Conservation (phyloP, 2,113 vertebrate genomes). For the Thunnus maccoyii region DNA sequence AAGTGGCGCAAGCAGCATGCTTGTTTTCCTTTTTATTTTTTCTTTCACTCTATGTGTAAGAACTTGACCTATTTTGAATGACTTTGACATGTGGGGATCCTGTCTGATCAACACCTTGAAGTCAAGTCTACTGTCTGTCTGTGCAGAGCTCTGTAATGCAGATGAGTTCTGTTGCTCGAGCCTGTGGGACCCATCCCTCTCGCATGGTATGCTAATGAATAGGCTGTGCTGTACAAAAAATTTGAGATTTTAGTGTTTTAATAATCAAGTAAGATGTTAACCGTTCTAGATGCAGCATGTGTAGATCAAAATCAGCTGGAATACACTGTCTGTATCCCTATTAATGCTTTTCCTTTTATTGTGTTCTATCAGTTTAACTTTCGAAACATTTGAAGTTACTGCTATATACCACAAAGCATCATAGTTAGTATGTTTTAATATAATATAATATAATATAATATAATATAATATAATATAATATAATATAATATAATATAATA, state of each 20-base stretch:
- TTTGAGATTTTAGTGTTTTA: constrained; percentile 6
- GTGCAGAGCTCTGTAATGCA: constrained; percentile 39
- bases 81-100: constrained; percentile 23
- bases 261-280: constrained; percentile 3
- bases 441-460: background rate
- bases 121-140: constrained; percentile 14
- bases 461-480: background rate
- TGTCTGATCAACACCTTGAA: constrained; percentile 35
- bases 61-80: constrained; percentile 50
- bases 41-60: constrained; percentile 12
- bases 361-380: background rate
- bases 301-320: background rate
- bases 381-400: background rate
- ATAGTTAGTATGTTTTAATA: background rate
- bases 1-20: constrained; percentile 62
- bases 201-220: constrained; percentile 30
- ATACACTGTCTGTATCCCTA: background rate
- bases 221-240: background rate
- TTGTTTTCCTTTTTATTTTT: constrained; percentile 52
- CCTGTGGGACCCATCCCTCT: constrained; percentile 3
- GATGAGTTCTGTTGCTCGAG: constrained; percentile 25
- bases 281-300: background rate
- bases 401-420: background rate
- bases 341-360: background rate
- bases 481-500: background rate